Percentiles rank a stretch among this genome's conserved stretches.
Evolutionary conservation across 2,797 vertebrate genomes (phyloP).

Genomic region (Moxostoma hubbsi): DNA sequence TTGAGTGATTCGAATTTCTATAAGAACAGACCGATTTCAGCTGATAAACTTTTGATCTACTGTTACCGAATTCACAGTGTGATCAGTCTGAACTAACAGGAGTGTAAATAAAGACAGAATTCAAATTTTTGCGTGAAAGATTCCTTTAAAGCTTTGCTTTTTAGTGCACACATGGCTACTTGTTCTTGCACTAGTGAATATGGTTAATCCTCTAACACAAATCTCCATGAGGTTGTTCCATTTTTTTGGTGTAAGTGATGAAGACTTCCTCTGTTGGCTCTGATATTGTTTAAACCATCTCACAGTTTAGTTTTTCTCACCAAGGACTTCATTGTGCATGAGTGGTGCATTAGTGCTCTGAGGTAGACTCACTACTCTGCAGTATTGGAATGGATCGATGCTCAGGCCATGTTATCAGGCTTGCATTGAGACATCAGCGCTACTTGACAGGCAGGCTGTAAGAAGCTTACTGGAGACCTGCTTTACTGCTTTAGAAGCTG

Average conservation of each 20-base stretch:
- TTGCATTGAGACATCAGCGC: slow-evolving; percentile 61
- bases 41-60: no score
- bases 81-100: no score
- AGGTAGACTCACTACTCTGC: slow-evolving; percentile 15
- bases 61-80: no score
- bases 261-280: background rate
- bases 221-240: background rate
- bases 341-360: background rate
- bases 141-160: background rate
- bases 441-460: slow-evolving; percentile 55
- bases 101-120: no score
- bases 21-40: no score
- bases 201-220: background rate
- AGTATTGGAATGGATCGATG: slow-evolving; percentile 51
- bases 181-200: no score
- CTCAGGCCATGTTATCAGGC: slow-evolving; percentile 42
- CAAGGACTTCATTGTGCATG: background rate
- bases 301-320: background rate
- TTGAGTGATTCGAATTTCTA: no score
- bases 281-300: slow-evolving; percentile 10
- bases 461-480: slow-evolving; percentile 60
- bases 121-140: no score
- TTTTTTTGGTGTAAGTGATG: background rate
- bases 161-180: no score
- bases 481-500: slow-evolving; percentile 5